phyloP scores from a whole-genome alignment of 2,888 invertebrate genomes.

The Lucinisca nassula region DNA sequence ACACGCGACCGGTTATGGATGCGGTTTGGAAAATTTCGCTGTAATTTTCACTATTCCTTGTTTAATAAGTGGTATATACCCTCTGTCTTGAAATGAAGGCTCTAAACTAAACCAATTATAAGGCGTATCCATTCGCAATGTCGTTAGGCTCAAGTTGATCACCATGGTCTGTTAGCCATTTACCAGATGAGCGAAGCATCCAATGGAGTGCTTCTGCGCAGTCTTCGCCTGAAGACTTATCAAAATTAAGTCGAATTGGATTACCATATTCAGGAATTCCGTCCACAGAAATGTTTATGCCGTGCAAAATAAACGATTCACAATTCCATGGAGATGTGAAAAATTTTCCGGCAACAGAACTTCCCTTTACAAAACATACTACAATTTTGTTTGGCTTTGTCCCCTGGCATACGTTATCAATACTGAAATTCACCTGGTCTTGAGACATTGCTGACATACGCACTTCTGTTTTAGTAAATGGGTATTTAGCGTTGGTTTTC shows the following conservation, averaged over 20 bases:
- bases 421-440: conserved; percentile 33
- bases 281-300: conserved; percentile 27
- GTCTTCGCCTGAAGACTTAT: conserved; percentile 4
- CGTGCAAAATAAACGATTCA: conserved; percentile 22
- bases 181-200: neutral
- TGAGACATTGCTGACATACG: conserved; percentile 17
- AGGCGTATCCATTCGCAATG: conserved; percentile 10
- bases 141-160: conserved; percentile 6
- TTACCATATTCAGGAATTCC: conserved; percentile 30
- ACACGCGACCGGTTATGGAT: conserved; percentile 19
- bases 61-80: conserved; percentile 18
- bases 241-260: conserved; percentile 31
- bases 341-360: conserved; percentile 34
- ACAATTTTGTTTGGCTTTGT: conserved; percentile 30
- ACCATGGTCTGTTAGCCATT: conserved; percentile 21
- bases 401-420: conserved; percentile 38
- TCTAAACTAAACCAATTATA: conserved; percentile 38
- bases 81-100: conserved; percentile 20
- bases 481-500: conserved; percentile 32
- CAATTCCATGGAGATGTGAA: conserved; percentile 31
- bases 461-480: conserved; percentile 29
- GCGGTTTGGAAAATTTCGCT: conserved; percentile 3
- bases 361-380: conserved; percentile 32
- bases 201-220: conserved; percentile 6
- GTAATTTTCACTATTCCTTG: conserved; percentile 36